Percentiles rank a stretch among this genome's conserved stretches.
Conservation (phyloP, 2,888 invertebrate species). For the Euzetes globulus region DNA sequence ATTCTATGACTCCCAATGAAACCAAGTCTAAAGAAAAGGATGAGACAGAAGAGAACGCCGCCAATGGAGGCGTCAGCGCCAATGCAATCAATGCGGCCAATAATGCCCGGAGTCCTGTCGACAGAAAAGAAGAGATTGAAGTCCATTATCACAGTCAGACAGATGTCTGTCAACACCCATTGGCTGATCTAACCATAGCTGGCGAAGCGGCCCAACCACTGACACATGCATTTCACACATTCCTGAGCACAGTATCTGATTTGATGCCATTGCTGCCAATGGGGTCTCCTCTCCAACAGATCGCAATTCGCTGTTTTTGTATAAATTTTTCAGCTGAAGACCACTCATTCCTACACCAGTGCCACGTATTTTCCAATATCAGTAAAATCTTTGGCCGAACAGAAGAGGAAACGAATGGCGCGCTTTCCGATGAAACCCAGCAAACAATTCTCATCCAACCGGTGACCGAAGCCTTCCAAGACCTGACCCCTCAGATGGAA, state of each 20-base stretch:
- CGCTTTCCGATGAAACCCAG: background rate
- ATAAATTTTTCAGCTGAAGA: slow-evolving; percentile 79
- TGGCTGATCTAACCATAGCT: slow-evolving; percentile 69
- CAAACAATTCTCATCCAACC: slow-evolving; percentile 4
- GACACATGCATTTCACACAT: slow-evolving; percentile 65
- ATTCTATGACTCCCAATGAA: slow-evolving; percentile 60
- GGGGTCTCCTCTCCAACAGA: slow-evolving; percentile 77
- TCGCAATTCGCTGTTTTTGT: slow-evolving; percentile 89
- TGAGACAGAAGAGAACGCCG: slow-evolving; percentile 42
- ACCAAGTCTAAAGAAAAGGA: slow-evolving; percentile 52
- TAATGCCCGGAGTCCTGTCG: background rate
- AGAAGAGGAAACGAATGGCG: slow-evolving; percentile 60
- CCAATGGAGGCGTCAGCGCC: slow-evolving; percentile 42
- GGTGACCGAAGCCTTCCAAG: slow-evolving; percentile 59
- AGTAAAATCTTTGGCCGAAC: slow-evolving; percentile 88
- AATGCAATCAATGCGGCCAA: slow-evolving; percentile 4
- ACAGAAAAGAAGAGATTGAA: background rate
- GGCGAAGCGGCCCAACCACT: slow-evolving; percentile 51
- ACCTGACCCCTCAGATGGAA: slow-evolving; percentile 66
- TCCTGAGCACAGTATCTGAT: slow-evolving; percentile 83
- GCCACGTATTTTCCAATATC: slow-evolving; percentile 90
- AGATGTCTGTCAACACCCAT: slow-evolving; percentile 63
- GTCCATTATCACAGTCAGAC: slow-evolving; percentile 13
- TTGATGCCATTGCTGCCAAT: slow-evolving; percentile 79
- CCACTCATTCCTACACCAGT: slow-evolving; percentile 81